These are phyloP conservation scores for Tangachromis dhanisi DNA, from an alignment of 2,113 vertebrate genomes.

Conservation along the genomic window DNA sequence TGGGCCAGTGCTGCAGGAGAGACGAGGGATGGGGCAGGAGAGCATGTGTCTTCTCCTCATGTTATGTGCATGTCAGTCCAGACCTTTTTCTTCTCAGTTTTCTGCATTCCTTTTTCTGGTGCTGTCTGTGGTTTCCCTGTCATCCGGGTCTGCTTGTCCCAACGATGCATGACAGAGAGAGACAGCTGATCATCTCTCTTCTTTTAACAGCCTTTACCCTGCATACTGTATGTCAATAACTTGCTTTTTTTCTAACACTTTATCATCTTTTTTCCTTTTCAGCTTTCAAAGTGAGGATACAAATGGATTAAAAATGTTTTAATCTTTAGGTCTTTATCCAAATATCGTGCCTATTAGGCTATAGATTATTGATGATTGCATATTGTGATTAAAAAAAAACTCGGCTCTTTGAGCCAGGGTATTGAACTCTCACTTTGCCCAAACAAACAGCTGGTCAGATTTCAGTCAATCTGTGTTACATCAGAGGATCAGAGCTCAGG, in stretches of 20 bases:
- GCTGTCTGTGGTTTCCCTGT: slow-evolving; percentile 18
- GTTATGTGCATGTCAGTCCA: slow-evolving; percentile 62
- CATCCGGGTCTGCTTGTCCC: slow-evolving; percentile 33
- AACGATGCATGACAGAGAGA: slow-evolving; percentile 57
- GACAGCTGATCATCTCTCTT: slow-evolving; percentile 1
- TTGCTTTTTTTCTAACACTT: not conserved
- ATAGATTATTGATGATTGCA: not conserved
- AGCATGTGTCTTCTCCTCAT: slow-evolving; percentile 53
- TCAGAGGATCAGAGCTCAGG: slow-evolving; percentile 11
- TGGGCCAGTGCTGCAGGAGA: not conserved
- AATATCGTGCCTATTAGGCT: not conserved
- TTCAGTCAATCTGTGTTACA: not conserved
- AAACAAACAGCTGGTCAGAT: not conserved
- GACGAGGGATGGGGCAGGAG: slow-evolving; percentile 12
- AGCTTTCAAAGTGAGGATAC: slow-evolving; percentile 20
- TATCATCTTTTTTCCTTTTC: slow-evolving; percentile 34
- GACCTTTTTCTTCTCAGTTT: slow-evolving; percentile 4
- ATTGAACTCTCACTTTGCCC: not conserved
- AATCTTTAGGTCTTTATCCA: not conserved
- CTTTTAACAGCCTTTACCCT: slow-evolving; percentile 20
- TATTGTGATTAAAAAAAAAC: not conserved
- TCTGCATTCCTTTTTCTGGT: slow-evolving; percentile 1
- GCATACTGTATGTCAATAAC: slow-evolving; percentile 21
- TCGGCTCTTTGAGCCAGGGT: not conserved
- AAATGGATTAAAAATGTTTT: not conserved